Percentiles rank a stretch among this genome's conserved stretches.
These are phyloP conservation scores for Lutjanus erythropterus DNA, from an alignment of 2,113 vertebrate genomes.

Conservation along the genomic window DNA sequence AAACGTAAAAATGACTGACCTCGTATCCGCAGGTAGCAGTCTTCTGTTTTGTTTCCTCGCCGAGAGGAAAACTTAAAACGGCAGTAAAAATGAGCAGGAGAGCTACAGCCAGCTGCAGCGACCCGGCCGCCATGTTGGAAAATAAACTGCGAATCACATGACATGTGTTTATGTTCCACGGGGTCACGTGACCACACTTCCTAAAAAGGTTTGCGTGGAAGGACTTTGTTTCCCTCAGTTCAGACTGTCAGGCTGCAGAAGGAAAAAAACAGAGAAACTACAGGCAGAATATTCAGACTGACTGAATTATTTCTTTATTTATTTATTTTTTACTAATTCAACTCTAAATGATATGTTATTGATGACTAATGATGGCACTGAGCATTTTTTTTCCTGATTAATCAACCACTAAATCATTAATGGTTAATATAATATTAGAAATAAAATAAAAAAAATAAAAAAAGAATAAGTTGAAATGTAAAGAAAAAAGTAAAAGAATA, in stretches of 20 bases:
- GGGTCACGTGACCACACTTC: slow-evolving; percentile 49
- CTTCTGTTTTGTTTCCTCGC: not conserved
- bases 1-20: slow-evolving; percentile 29
- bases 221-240: not conserved
- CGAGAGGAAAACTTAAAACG: slow-evolving; percentile 61
- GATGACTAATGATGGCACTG: no score
- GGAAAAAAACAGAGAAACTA: not conserved
- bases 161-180: slow-evolving; percentile 30
- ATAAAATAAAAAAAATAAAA: no score
- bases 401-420: no score
- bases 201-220: fast-evolving
- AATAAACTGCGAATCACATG: slow-evolving; percentile 52
- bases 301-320: no score
- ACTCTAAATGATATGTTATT: no score
- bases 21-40: slow-evolving; percentile 66
- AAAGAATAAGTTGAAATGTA: no score
- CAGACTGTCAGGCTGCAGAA: slow-evolving; percentile 19
- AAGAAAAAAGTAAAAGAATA: no score
- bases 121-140: slow-evolving; percentile 57
- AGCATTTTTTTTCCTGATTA: no score
- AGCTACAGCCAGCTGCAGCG: fast-evolving
- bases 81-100: slow-evolving; percentile 4
- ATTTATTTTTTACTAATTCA: no score
- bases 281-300: no score
- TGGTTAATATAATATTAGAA: no score